Conservation (phyloP, 2,888 invertebrate species). For the Adela reaumurella region DNA sequence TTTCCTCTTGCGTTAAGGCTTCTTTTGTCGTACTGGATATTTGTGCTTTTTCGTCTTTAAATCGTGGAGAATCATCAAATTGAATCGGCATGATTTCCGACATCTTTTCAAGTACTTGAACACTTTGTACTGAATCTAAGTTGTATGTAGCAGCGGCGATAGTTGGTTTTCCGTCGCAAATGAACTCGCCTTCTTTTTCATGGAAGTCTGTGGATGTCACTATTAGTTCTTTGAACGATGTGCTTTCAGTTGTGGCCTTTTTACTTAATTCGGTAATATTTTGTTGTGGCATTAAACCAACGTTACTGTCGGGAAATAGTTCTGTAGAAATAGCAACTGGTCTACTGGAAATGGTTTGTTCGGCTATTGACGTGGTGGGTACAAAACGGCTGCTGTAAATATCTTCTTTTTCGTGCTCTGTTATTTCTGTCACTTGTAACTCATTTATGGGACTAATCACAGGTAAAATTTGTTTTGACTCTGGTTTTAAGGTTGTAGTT, state of each 20-base stretch:
- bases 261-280: conserved; percentile 17
- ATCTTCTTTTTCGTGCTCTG: conserved; percentile 37
- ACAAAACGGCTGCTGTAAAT: conserved; percentile 15
- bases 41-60: conserved; percentile 27
- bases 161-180: conserved; percentile 16
- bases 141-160: conserved; percentile 20
- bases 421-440: conserved; percentile 30
- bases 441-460: conserved; percentile 25
- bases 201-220: conserved; percentile 48
- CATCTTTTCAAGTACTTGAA: conserved; percentile 50
- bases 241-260: conserved; percentile 49
- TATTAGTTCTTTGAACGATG: conserved; percentile 50
- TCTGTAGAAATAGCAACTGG: conserved; percentile 52
- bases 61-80: conserved; percentile 22
- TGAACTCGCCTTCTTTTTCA: conserved; percentile 52
- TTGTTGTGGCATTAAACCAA: conserved; percentile 22
- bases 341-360: conserved; percentile 37
- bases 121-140: conserved; percentile 36
- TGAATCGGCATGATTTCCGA: conserved; percentile 34
- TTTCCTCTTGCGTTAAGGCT: conserved; percentile 56
- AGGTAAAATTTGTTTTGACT: conserved; percentile 25
- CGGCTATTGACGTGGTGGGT: conserved; percentile 28
- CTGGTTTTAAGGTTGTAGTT: conserved; percentile 18
- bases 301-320: conserved; percentile 33
- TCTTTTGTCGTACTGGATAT: conserved; percentile 45